Evolutionary conservation across 1,140 invertebrate species (phyloP).

Genomic region (Hypothenemus hampei): DNA sequence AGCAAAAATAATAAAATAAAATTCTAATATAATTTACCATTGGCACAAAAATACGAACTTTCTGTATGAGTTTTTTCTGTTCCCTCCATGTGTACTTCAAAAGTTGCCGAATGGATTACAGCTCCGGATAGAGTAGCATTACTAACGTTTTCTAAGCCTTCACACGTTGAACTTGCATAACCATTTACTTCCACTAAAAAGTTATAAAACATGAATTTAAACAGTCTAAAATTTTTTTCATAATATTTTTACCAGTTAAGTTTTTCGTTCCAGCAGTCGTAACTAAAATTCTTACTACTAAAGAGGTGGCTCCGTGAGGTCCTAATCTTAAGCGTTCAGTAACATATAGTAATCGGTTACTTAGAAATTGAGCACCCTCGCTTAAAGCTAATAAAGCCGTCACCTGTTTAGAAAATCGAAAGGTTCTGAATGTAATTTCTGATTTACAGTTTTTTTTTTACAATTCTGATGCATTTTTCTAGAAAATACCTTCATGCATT

Average conservation of each 20-base stretch:
- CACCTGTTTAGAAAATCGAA: no score
- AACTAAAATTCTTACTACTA: constrained; percentile 56
- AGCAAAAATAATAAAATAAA: not conserved
- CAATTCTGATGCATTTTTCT: not conserved
- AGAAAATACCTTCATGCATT: not conserved
- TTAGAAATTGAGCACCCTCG: constrained; percentile 57
- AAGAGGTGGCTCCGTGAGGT: constrained; percentile 57
- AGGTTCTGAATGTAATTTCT: no score
- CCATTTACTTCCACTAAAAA: constrained; percentile 59
- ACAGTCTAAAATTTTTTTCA: no score
- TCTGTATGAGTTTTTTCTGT: constrained; percentile 55
- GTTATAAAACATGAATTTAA: constrained; percentile 2
- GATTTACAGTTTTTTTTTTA: not conserved
- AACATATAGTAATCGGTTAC: constrained; percentile 57
- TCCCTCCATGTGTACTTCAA: constrained; percentile 56
- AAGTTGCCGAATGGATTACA: constrained; percentile 52
- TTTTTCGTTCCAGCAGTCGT: constrained; percentile 57
- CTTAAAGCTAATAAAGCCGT: constrained; percentile 57
- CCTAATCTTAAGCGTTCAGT: constrained; percentile 57
- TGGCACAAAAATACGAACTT: constrained; percentile 63
- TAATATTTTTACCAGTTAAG: constrained; percentile 51
- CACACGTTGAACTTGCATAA: constrained; percentile 55
- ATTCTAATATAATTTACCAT: constrained; percentile 46
- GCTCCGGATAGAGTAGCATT: constrained; percentile 54
- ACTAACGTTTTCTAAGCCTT: constrained; percentile 49